Percentiles rank a stretch among this genome's conserved stretches.
Evolutionary conservation across 2,797 vertebrate genomes (phyloP).

Genomic region (Lerista edwardsae): DNA sequence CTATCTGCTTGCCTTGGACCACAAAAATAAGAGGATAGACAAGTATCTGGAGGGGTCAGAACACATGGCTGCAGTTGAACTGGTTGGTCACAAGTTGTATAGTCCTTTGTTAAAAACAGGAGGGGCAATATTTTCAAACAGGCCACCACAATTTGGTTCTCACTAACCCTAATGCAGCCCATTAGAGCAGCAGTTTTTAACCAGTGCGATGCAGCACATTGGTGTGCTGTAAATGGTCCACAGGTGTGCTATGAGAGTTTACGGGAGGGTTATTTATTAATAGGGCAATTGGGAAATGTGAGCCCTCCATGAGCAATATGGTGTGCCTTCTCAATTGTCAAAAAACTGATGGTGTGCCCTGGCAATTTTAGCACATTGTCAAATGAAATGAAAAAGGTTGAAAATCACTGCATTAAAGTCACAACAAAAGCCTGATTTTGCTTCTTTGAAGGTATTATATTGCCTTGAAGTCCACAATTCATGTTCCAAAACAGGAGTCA

Average conservation of each 20-base stretch:
- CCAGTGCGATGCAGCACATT: too few species aligned
- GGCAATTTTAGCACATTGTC: too few species aligned
- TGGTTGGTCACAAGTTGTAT: not conserved
- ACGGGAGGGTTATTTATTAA: too few species aligned
- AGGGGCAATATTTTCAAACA: not conserved
- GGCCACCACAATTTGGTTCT: not conserved
- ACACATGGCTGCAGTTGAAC: not conserved
- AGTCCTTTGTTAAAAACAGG: not conserved
- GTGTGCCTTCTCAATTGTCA: too few species aligned
- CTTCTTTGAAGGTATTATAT: not conserved
- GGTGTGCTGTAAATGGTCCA: too few species aligned
- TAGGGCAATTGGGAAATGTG: too few species aligned
- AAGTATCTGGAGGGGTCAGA: not conserved
- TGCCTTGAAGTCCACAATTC: not conserved
- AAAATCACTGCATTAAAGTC: too few species aligned
- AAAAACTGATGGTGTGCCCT: too few species aligned
- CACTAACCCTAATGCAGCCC: not conserved
- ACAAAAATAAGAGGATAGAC: not conserved
- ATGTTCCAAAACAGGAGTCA: not conserved
- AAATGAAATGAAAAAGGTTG: too few species aligned
- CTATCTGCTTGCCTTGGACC: not conserved
- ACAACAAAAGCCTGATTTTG: not conserved
- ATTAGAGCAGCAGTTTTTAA: too few species aligned
- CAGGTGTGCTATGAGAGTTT: too few species aligned
- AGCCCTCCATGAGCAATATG: too few species aligned